Base-by-base conservation (phyloP, 2,797 vertebrate species). In the Galago senegalensis region DNA sequence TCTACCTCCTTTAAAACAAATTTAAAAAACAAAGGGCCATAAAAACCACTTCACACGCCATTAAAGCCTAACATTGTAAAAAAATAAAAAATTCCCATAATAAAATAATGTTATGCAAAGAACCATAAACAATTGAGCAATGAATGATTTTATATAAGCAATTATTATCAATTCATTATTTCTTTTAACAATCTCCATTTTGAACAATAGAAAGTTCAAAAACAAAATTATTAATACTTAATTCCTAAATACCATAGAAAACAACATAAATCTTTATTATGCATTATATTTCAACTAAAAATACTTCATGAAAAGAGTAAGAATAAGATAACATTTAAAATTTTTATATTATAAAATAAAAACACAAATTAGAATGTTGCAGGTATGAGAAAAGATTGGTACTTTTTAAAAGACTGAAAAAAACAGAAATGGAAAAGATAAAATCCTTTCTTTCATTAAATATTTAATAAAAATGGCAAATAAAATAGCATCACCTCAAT, bases 381-480 rank as follows among this genome's bases (percentile, higher is more conserved):
- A 87, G 5, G 17, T 58, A 7, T 75, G 18, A 91, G 5, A 79
- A 12, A 60, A 85, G 25, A 12, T 7, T 88, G 21, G 21, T 85
- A 10, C 16, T 79, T 69, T 85, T 89, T n/a, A 21, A 86, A 91
- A 53, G 17, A 85, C 27, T 20, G 17, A 89, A 85, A 46, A 11
- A 37, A 77, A 77, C 4, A 69, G 20, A 89, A 91, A 82, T 58
- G 4, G 43, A 49, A 63, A 89, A 1, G 5, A 49, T 25, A 21
- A 90, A 73, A 85, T 86, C 14, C 16, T 88, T 40, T 58, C 14
- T 10, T 20, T 7, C 31, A 21, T 87, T 60, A 76, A 46, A 49
- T 82, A 34, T 13, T 93, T 61, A 83, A 58, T 85, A 82, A 95
- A 93, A 94, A 93, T 21, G 25, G n/a, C 25, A 87, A 89, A 86